Evolutionary conservation across 2,888 invertebrate species (phyloP).

Genomic region (Cartodere bifasciata): DNA sequence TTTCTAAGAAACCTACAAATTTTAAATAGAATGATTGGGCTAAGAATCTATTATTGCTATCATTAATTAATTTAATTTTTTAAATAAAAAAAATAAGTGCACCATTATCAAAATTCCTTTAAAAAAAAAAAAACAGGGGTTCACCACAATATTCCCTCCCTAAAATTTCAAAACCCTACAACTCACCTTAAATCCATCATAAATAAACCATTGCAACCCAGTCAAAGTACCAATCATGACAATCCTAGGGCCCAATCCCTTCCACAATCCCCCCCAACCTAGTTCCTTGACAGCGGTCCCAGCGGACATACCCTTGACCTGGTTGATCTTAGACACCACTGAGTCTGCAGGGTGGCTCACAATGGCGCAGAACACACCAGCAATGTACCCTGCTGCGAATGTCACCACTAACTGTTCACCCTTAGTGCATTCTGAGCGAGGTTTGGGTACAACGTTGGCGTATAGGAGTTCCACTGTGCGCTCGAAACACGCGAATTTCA

Average conservation of each 20-base stretch:
- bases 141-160: too few relatives aligned
- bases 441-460: constrained; percentile 82
- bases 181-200: constrained; percentile 63
- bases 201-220: constrained; percentile 95
- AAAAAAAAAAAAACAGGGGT: too few relatives aligned
- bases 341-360: constrained; percentile 99
- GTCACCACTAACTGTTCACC: constrained; percentile 91
- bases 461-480: constrained; percentile 90
- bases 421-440: constrained; percentile 81
- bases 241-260: constrained; percentile 84
- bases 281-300: constrained; percentile 62
- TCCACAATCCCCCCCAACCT: constrained; percentile 71
- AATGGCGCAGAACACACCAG: constrained; percentile 97
- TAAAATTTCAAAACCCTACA: too few relatives aligned
- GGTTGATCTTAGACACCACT: constrained; percentile 93
- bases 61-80: too few relatives aligned
- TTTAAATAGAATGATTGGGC: too few relatives aligned
- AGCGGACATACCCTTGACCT: constrained; percentile 71
- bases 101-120: too few relatives aligned
- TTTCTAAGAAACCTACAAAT: too few relatives aligned
- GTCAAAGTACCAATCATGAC: constrained; percentile 96
- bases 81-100: too few relatives aligned
- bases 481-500: constrained; percentile 99
- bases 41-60: too few relatives aligned
- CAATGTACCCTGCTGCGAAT: constrained; percentile 94